Conservation (phyloP, 1,140 invertebrate species). For the Papilio dardanus region DNA sequence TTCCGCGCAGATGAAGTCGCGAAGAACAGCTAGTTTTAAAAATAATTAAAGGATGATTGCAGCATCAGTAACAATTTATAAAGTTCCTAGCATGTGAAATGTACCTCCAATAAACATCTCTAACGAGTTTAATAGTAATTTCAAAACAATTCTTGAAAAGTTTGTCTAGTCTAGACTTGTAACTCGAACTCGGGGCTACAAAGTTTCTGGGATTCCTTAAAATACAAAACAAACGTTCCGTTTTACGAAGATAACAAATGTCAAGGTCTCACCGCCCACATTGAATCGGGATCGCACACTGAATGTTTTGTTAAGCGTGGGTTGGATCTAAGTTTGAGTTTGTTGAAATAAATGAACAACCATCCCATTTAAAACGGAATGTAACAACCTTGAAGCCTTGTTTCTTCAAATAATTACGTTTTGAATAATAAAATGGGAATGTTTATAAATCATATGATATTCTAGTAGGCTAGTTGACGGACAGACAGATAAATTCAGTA, state of each 20-base stretch:
- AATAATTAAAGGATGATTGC: too few species aligned
- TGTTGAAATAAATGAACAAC: slow-evolving; percentile 1
- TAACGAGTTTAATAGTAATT: neutral
- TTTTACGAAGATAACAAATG: neutral
- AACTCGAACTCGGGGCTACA: neutral
- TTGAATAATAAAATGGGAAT: neutral
- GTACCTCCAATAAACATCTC: neutral
- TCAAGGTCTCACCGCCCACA: slow-evolving; percentile 1
- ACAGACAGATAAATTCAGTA: too few species aligned
- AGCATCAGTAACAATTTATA: too few species aligned
- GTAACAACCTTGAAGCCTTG: slow-evolving; percentile 27
- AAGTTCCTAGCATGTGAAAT: too few species aligned
- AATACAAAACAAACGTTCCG: neutral
- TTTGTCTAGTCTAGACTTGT: neutral
- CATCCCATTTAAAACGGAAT: neutral
- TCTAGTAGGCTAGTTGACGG: neutral
- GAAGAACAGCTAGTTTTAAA: too few species aligned
- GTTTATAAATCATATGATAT: neutral
- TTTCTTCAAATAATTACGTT: slow-evolving; percentile 15
- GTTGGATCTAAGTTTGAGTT: neutral
- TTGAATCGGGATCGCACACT: neutral
- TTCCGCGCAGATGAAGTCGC: too few species aligned
- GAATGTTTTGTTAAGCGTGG: slow-evolving; percentile 9
- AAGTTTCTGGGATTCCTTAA: slow-evolving; percentile 24
- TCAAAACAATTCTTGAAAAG: neutral